These are phyloP conservation scores for Drosophila suboccidentalis DNA, from an alignment of 2,888 invertebrate genomes.

Conservation along the genomic window DNA sequence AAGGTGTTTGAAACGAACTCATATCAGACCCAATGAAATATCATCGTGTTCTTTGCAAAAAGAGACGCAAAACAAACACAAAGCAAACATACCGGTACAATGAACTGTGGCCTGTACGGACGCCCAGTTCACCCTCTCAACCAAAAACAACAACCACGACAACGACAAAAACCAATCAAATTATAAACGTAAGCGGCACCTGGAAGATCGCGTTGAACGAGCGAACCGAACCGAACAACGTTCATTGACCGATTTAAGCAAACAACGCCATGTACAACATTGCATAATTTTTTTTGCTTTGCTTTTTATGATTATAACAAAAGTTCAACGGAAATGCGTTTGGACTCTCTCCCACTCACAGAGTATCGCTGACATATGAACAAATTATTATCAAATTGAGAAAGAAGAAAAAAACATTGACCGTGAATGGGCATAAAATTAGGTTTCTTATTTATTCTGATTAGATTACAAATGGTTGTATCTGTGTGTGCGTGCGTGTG, in stretches of 20 bases:
- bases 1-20: conserved; percentile 4
- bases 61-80: conserved; percentile 21
- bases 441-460: conserved; percentile 48
- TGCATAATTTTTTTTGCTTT: conserved; percentile 63
- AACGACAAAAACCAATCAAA: conserved; percentile 38
- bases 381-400: conserved; percentile 32
- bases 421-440: conserved; percentile 62
- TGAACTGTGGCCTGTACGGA: conserved; percentile 52
- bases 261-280: conserved; percentile 49
- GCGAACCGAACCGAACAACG: conserved; percentile 30
- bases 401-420: conserved; percentile 62
- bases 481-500: conserved; percentile 2
- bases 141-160: conserved; percentile 17
- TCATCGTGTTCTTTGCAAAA: neutral
- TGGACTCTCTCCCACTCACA: conserved; percentile 1
- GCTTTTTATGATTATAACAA: conserved; percentile 23
- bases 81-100: conserved; percentile 44
- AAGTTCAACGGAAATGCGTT: conserved; percentile 64
- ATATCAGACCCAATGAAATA: neutral
- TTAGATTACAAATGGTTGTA: conserved; percentile 50
- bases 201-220: conserved; percentile 40
- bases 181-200: conserved; percentile 52
- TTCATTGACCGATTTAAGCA: conserved; percentile 65
- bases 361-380: conserved; percentile 6
- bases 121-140: conserved; percentile 39